Percentiles rank a stretch among this genome's conserved stretches.
These are phyloP conservation scores for Thera obeliscata DNA, from an alignment of 2,888 invertebrate species.

Conservation along the genomic window DNA sequence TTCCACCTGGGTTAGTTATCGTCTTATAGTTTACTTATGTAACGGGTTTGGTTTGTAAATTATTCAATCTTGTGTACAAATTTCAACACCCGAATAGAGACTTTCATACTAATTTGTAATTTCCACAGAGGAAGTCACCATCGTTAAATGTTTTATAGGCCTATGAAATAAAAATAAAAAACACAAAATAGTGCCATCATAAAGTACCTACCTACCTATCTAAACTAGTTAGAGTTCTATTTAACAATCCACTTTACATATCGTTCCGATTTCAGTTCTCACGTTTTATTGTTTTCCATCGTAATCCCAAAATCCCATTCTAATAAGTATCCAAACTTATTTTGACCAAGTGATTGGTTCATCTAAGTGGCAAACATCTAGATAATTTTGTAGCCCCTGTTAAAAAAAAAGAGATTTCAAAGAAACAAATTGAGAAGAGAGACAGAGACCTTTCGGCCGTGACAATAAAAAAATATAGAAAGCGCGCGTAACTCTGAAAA, in stretches of 20 bases:
- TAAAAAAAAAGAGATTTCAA: no score
- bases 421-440: no score
- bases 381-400: background rate
- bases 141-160: constrained; percentile 34
- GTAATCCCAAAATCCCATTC: constrained; percentile 33
- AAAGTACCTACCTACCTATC: constrained; percentile 38
- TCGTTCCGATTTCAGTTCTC: constrained; percentile 49
- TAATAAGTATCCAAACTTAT: constrained; percentile 20
- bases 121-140: constrained; percentile 30
- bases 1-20: background rate
- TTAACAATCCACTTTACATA: constrained; percentile 57
- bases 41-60: background rate
- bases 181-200: constrained; percentile 48
- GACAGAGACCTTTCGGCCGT: no score
- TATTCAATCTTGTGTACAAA: background rate
- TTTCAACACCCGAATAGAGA: constrained; percentile 61
- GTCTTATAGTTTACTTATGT: background rate
- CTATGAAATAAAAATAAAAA: constrained; percentile 45
- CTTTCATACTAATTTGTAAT: constrained; percentile 34
- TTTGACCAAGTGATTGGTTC: background rate
- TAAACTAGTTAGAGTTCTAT: constrained; percentile 50
- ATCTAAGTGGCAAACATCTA: background rate
- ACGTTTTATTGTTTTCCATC: constrained; percentile 52
- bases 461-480: no score
- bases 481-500: no score